phyloP scores from a whole-genome alignment of 2,888 invertebrate species.

The Odontocerum albicorne region DNA sequence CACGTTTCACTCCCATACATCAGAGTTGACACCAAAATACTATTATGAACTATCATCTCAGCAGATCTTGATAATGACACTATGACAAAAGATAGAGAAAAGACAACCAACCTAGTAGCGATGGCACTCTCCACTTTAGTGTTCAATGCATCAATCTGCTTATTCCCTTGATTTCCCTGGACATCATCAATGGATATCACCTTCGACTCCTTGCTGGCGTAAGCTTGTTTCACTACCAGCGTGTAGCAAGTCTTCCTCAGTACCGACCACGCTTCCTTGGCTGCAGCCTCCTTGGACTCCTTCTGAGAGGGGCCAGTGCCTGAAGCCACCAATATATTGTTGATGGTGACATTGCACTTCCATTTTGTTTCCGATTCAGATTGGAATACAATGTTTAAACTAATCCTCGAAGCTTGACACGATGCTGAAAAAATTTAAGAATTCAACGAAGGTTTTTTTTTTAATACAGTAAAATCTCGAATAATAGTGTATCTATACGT shows the following conservation, averaged over 20 bases:
- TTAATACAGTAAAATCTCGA: no score
- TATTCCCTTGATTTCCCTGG: not conserved
- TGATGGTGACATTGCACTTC: slow-evolving; percentile 17
- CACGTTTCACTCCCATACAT: no score
- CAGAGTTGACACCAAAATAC: no score
- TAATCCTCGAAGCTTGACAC: slow-evolving; percentile 24
- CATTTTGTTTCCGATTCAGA: not conserved
- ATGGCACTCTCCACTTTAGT: slow-evolving; percentile 32
- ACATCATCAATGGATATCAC: slow-evolving; percentile 24
- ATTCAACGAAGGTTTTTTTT: no score
- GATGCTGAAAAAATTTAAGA: slow-evolving; percentile 22
- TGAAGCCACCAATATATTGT: slow-evolving; percentile 8
- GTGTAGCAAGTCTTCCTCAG: slow-evolving; percentile 25
- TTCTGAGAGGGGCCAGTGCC: slow-evolving; percentile 17
- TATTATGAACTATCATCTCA: no score
- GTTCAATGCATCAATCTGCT: slow-evolving; percentile 20
- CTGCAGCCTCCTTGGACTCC: slow-evolving; percentile 25
- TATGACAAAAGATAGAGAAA: no score
- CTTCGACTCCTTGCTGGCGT: slow-evolving; percentile 19
- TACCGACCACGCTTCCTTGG: slow-evolving; percentile 13
- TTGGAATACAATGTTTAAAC: not conserved
- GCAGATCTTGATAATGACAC: no score
- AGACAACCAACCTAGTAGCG: slow-evolving; percentile 29
- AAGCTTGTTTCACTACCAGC: slow-evolving; percentile 16
- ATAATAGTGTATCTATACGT: no score